Conservation (phyloP, 2,888 invertebrate genomes). For the Nebria salina region DNA sequence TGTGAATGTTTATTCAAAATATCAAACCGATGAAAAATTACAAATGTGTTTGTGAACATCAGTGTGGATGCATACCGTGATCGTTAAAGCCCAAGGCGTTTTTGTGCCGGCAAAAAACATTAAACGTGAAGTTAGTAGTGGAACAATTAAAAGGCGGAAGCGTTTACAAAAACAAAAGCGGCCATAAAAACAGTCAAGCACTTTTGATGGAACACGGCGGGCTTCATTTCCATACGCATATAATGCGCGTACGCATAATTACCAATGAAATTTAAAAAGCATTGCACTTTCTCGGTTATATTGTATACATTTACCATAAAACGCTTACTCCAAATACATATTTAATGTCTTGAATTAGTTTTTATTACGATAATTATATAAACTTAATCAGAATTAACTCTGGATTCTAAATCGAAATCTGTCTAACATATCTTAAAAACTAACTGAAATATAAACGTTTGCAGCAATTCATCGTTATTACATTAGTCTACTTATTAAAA, state of each 20-base stretch:
- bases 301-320: too few relatives aligned
- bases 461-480: too few relatives aligned
- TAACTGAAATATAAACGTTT: too few relatives aligned
- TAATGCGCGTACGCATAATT: not conserved
- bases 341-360: too few relatives aligned
- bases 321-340: too few relatives aligned
- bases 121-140: slow-evolving; percentile 26
- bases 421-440: too few relatives aligned
- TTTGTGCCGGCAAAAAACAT: slow-evolving; percentile 32
- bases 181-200: slow-evolving; percentile 25
- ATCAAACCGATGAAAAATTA: not conserved
- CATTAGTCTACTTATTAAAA: too few relatives aligned
- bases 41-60: not conserved
- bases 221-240: slow-evolving; percentile 3
- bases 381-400: too few relatives aligned
- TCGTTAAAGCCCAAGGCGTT: slow-evolving; percentile 35
- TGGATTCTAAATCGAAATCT: too few relatives aligned
- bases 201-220: not conserved
- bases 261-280: too few relatives aligned
- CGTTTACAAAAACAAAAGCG: slow-evolving; percentile 40
- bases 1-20: not conserved
- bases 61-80: slow-evolving; percentile 32
- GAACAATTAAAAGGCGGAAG: slow-evolving; percentile 45
- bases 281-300: too few relatives aligned
- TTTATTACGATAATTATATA: too few relatives aligned